Evolutionary conservation across 2,888 invertebrate species (phyloP).

Genomic region (Dynastes grantii): DNA sequence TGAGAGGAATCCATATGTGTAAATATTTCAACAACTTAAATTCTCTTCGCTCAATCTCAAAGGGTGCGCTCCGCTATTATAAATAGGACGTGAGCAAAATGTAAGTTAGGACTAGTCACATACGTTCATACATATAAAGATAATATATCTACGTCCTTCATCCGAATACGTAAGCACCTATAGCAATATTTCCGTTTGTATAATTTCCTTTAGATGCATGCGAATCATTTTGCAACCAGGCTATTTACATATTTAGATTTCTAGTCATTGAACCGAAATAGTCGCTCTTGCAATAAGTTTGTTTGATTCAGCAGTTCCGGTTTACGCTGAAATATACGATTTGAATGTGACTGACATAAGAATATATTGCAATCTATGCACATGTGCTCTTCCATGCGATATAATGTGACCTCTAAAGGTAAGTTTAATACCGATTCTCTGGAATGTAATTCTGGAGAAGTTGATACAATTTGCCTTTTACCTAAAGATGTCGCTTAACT

Average conservation of each 20-base stretch:
- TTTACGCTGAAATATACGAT: constrained; percentile 13
- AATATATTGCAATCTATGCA: constrained; percentile 7
- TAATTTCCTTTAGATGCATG: constrained; percentile 2
- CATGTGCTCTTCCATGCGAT: not conserved
- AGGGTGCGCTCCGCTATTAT: too few species aligned
- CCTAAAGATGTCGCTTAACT: too few species aligned
- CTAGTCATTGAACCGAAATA: constrained; percentile 21
- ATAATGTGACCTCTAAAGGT: not conserved
- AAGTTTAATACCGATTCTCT: not conserved
- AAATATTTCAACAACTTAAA: too few species aligned
- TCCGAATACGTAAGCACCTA: not conserved
- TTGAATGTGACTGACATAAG: constrained; percentile 16
- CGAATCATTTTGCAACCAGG: constrained; percentile 5
- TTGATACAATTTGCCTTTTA: too few species aligned
- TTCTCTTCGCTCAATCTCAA: too few species aligned
- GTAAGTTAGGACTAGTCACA: not conserved
- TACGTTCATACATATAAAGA: not conserved
- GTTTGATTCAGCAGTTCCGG: constrained; percentile 31
- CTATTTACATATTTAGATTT: constrained; percentile 22
- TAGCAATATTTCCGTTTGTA: not conserved
- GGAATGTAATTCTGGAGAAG: not conserved
- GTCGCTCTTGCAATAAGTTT: not conserved
- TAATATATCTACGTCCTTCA: not conserved
- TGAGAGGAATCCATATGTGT: too few species aligned
- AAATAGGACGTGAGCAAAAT: too few species aligned